Evolutionary conservation across 2,797 vertebrate species (phyloP).

Genomic region (Pseudocheirus occidentalis): DNA sequence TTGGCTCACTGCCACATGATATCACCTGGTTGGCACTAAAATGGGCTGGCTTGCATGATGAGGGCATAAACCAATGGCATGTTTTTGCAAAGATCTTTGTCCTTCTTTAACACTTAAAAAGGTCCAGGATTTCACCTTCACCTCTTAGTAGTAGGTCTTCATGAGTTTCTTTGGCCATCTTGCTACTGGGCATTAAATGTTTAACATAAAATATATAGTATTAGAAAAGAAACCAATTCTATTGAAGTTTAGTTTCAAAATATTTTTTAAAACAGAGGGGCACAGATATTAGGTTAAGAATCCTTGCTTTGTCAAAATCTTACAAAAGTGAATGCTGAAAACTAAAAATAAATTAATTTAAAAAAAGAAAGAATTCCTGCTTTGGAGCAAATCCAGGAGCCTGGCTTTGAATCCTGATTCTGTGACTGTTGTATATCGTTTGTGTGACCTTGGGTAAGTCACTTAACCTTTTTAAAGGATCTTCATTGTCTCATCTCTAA

Average conservation of each 20-base stretch:
- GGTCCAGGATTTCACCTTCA: background rate
- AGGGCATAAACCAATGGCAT: background rate
- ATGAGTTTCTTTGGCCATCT: background rate
- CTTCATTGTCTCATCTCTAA: background rate
- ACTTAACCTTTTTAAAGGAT: background rate
- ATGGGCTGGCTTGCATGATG: background rate
- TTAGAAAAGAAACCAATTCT: background rate
- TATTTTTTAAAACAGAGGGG: background rate
- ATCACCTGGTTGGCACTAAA: background rate
- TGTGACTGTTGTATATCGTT: background rate
- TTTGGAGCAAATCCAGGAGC: background rate
- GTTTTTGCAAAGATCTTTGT: background rate
- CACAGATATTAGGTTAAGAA: background rate
- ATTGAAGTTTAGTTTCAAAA: background rate
- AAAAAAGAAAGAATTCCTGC: background rate
- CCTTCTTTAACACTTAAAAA: background rate
- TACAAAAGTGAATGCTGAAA: too few species aligned
- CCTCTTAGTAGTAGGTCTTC: background rate
- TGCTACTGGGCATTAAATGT: background rate
- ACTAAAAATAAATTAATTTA: too few species aligned
- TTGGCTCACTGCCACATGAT: background rate
- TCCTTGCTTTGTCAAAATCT: background rate
- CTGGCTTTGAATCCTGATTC: background rate
- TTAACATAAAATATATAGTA: background rate
- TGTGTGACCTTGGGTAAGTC: background rate